Base-by-base conservation (phyloP, 2,797 vertebrate genomes). In the Potorous gilbertii region DNA sequence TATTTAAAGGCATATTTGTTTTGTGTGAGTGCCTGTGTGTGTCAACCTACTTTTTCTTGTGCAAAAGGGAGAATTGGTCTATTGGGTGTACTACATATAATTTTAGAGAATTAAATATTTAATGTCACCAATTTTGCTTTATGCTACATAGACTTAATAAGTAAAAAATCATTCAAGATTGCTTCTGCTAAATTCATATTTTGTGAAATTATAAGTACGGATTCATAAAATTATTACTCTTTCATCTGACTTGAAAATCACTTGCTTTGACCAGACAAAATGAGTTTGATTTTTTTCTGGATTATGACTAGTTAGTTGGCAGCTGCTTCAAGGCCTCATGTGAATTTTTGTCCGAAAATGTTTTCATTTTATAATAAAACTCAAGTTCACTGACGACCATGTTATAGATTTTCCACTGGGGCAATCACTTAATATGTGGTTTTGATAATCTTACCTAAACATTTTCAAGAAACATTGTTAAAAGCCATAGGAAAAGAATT, bases 311-410 rank as follows among this genome's bases (percentile, higher is more conserved):
- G 55, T 46, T 92, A 54, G 59, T 40, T 92, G 87, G 56, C 93
- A 96, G 66, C 55, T 95, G 90, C 34, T 96, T 90, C 55, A 95
- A 90, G 94, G 57, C 55, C 74, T 90, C 34, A 50, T 55, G n/a
- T 74, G 94, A 93, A 91, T 95, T 95, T 96, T 56, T 74, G 34
- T 40, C 29, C 59, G 91, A 56, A 34, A 91, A 2, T 55, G 34
- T 96, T 97, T 98, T n/a, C 91, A 91, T 96, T 96, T 96, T 94
- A 56, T 94, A 90, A 90, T 91, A 87, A 55, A 97, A 96, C 81
- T 95, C 94, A 96, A 97, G 62, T 93, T 96, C 91, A 87, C 95
- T 95, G 91, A 96, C 46, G 97, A 52, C 29, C 57, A 55, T 62
- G 92, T 92, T 96, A 92, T 31, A 93, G 66, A 14, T 21, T 91